Evolutionary conservation across 2,113 vertebrate genomes (phyloP).

Genomic region (Caloenas nicobarica): DNA sequence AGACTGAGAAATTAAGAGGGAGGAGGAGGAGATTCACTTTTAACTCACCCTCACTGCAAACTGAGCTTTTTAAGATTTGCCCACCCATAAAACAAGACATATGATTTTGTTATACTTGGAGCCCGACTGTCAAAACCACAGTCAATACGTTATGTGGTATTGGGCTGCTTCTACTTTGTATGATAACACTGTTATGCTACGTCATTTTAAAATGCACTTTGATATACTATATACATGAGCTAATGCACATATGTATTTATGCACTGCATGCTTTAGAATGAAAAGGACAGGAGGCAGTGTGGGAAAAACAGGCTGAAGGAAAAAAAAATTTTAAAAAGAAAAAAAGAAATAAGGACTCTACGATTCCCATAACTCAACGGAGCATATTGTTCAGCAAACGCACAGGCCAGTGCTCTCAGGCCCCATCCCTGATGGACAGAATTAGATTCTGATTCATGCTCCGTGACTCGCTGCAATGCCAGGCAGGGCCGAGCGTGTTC

Average conservation of each 20-base stretch:
- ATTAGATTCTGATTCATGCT: conserved; percentile 85
- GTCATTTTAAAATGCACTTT: conserved; percentile 25
- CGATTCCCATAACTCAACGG: conserved; percentile 75
- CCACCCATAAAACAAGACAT: conserved; percentile 30
- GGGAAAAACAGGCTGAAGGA: conserved; percentile 35
- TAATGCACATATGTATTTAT: conserved; percentile 47
- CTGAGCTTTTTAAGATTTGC: background rate
- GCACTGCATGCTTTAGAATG: conserved; percentile 27
- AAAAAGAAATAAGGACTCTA: background rate
- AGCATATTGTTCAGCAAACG: conserved; percentile 58
- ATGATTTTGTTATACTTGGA: conserved; percentile 30
- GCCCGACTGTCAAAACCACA: background rate
- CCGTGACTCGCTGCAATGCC: conserved; percentile 73
- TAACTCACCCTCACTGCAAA: background rate
- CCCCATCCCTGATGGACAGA: conserved; percentile 76
- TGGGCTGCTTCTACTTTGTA: background rate
- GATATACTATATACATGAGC: conserved; percentile 26
- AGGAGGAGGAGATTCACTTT: background rate
- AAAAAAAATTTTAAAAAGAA: background rate
- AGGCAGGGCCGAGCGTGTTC: conserved; percentile 74
- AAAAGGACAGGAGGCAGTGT: conserved; percentile 41
- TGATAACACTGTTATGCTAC: conserved; percentile 1
- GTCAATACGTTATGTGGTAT: background rate
- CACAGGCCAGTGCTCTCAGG: conserved; percentile 63
- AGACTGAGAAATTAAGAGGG: background rate